Percentiles rank a stretch among this genome's conserved stretches.
These are phyloP conservation scores for Paramuricea clavata DNA, from an alignment of 92 coral and sea anemone genomes.

Conservation along the genomic window DNA sequence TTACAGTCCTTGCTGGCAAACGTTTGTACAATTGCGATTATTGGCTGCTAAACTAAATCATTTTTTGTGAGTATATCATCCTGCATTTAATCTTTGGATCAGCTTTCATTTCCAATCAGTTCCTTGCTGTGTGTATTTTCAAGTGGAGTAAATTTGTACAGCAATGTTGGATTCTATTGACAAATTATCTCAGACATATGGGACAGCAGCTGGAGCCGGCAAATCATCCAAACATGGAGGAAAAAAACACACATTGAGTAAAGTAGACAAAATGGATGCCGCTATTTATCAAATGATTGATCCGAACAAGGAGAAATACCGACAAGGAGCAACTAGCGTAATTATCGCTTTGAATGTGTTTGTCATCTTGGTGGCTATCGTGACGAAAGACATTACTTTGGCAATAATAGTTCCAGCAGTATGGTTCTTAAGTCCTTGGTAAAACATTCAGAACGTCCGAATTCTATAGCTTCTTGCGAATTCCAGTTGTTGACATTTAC, in stretches of 20 bases:
- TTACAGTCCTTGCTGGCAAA: background rate
- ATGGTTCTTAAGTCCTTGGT: slow-evolving; percentile 69
- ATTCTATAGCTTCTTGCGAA: too few species aligned
- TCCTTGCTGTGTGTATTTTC: slow-evolving; percentile 3
- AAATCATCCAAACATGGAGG: background rate
- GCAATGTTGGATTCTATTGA: slow-evolving; percentile 47
- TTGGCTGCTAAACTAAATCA: background rate
- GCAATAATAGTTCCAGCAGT: slow-evolving; percentile 91
- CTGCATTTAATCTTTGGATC: background rate
- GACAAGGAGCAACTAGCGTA: slow-evolving; percentile 67
- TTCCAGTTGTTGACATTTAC: too few species aligned
- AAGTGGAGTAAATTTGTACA: background rate
- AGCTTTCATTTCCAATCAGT: background rate
- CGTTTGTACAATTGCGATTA: background rate
- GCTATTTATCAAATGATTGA: slow-evolving; percentile 50
- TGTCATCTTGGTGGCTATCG: slow-evolving; percentile 82
- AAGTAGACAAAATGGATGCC: slow-evolving; percentile 51
- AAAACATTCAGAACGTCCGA: background rate
- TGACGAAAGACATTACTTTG: slow-evolving; percentile 87
- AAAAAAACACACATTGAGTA: slow-evolving; percentile 19
- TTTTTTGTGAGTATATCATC: background rate
- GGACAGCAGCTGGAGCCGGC: slow-evolving; percentile 16
- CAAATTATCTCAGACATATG: slow-evolving; percentile 38
- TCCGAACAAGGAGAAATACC: slow-evolving; percentile 75
- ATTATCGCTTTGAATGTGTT: slow-evolving; percentile 77